phyloP scores from a whole-genome alignment of 1,140 invertebrate species.

The Diachasmimorpha longicaudata region DNA sequence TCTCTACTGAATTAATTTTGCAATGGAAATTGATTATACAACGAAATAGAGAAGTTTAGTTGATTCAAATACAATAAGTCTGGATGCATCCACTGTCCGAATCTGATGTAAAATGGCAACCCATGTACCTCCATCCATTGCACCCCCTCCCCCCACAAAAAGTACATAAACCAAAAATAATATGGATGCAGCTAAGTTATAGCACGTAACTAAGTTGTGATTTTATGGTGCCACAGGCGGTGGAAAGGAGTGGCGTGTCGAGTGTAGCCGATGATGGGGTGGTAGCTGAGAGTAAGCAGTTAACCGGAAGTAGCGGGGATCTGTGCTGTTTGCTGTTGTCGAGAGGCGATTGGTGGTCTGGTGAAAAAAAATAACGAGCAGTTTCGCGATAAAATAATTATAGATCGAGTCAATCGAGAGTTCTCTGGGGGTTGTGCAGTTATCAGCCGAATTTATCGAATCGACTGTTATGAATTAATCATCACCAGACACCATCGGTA shows the following conservation, averaged over 20 bases:
- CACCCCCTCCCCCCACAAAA: neutral
- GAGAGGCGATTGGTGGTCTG: conserved; percentile 50
- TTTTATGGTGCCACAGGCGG: conserved; percentile 65
- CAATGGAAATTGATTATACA: too few species aligned
- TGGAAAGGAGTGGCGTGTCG: conserved; percentile 60
- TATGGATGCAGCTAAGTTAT: conserved; percentile 44
- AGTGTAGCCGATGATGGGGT: conserved; percentile 57
- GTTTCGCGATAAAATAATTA: neutral
- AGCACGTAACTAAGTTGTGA: conserved; percentile 58
- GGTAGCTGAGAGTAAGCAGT: conserved; percentile 62
- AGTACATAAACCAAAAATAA: conserved; percentile 22
- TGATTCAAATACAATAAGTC: too few species aligned
- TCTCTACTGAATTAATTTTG: too few species aligned
- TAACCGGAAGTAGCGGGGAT: conserved; percentile 57
- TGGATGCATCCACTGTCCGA: too few species aligned
- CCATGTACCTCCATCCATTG: neutral
- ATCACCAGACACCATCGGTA: conserved; percentile 49
- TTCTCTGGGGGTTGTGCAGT: neutral
- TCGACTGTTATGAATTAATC: conserved; percentile 33
- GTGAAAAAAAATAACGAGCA: conserved; percentile 34
- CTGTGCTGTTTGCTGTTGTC: conserved; percentile 59
- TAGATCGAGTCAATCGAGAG: neutral
- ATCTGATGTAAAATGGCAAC: neutral
- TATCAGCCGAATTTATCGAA: conserved; percentile 18
- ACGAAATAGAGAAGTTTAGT: too few species aligned